A percentile compares a stretch with the other conserved stretches of the same genome.
Evolutionary conservation across 1,140 invertebrate genomes (phyloP).

Genomic region (Heliconius himera): DNA sequence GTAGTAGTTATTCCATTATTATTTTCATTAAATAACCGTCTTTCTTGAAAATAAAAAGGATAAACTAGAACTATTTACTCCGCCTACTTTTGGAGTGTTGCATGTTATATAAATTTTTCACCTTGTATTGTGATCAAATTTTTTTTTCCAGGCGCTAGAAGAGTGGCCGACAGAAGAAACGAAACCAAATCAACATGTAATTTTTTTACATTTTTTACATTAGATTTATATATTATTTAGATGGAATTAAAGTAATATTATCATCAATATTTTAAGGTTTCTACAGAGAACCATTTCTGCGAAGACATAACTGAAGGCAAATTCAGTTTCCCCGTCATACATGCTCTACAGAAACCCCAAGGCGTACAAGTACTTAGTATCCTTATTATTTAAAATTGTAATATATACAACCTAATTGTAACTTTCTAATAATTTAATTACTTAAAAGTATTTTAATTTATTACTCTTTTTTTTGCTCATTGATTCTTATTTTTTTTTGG

Average conservation of each 20-base stretch:
- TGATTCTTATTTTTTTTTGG: too few relatives aligned
- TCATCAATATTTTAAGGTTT: neutral
- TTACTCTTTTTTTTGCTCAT: too few relatives aligned
- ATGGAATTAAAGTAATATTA: neutral
- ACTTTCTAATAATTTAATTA: too few relatives aligned
- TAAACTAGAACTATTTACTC: too few relatives aligned
- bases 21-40: too few relatives aligned
- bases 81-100: too few relatives aligned
- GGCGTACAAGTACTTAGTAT: slow-evolving; percentile 96
- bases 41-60: too few relatives aligned
- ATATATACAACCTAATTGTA: neutral
- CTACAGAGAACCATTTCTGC: slow-evolving; percentile 75
- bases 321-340: slow-evolving; percentile 98
- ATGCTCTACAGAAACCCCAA: slow-evolving; percentile 91
- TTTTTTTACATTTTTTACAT: neutral
- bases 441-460: too few relatives aligned
- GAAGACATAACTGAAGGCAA: slow-evolving; percentile 99
- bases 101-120: neutral
- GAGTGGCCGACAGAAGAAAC: slow-evolving; percentile 8
- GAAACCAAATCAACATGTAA: neutral
- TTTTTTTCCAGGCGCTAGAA: slow-evolving; percentile 27
- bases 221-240: neutral
- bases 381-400: slow-evolving; percentile 80
- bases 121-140: neutral
- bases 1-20: too few relatives aligned